Base-by-base conservation (phyloP, 2,888 invertebrate species). In the Orchesella flavescens region DNA sequence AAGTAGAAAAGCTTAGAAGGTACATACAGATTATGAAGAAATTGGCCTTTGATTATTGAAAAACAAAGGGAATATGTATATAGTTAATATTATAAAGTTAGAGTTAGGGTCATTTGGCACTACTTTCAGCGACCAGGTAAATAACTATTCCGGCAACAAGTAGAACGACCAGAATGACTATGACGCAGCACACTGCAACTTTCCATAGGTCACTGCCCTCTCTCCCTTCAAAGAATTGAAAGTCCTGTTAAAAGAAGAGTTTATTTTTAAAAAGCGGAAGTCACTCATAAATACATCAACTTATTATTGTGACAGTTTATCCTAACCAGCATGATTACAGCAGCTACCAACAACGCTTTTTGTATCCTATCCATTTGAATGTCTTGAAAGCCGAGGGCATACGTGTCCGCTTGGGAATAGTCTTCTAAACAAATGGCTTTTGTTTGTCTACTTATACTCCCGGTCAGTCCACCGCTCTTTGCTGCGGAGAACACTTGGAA, bases 341-440 rank as follows among this genome's bases (percentile, higher is more conserved):
- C 71, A 63, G 82, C 82, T 0, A 82, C 43, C 57, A 82, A 53
- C 19, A 75, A 24, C 12, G 68, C 24, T 61, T 76, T 82, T 43
- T 76, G 63, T 34, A 76, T 34, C 19, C 57, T 61, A 44, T 82
- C 82, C 82, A 76, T 71, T 63, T 71, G 63, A 43, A 21, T 63
- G 61, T 75, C 69, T 63, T 82, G 82, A 57, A 82, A 82, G 59
- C 71, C 71, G 5, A 82, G 46, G 5, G 81, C 82, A n/a, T 84
- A 84, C 17, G 82, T 84, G 46, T 84, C 84, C 17, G 82, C 82
- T 59, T 78, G 69, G 49, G 59, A 61, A 21, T 78, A 82, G 53
- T 84, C 84, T 74, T 84, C 82, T 53, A 84, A 74, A 13, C 66
- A 77, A 61, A 84, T 76, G 3, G 74, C 76, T 21, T 84, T 81